These are phyloP conservation scores for Adelosebastes latens DNA, from an alignment of 2,797 vertebrate species.

Conservation along the genomic window DNA sequence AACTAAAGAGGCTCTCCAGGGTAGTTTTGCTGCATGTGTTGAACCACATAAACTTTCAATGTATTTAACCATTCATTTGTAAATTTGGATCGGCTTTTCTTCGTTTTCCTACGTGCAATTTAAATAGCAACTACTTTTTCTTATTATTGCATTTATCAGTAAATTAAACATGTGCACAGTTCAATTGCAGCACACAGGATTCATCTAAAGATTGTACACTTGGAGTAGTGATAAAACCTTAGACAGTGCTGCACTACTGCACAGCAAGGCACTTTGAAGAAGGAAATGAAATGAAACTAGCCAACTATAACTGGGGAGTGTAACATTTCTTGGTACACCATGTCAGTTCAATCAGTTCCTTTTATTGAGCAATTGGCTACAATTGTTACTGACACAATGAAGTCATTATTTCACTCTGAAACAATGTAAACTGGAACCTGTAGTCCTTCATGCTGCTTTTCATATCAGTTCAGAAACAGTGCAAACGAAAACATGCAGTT, in stretches of 20 bases:
- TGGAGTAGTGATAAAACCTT: background rate
- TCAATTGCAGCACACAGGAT: background rate
- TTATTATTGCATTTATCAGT: constrained; percentile 19
- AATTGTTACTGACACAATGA: constrained; percentile 5
- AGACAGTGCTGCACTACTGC: background rate
- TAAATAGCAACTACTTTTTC: constrained; percentile 8
- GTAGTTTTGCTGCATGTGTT: constrained; percentile 56
- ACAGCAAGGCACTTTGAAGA: background rate
- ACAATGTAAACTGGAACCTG: background rate
- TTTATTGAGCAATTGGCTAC: constrained; percentile 8
- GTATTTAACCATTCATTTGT: constrained; percentile 43
- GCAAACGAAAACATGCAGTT: background rate
- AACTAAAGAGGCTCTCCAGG: constrained; percentile 50
- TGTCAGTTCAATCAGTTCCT: background rate
- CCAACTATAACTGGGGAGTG: background rate
- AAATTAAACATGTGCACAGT: constrained; percentile 19
- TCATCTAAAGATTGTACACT: background rate
- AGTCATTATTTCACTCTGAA: constrained; percentile 16
- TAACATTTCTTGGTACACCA: background rate
- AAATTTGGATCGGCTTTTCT: constrained; percentile 25
- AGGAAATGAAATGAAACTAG: background rate
- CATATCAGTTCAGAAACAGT: background rate
- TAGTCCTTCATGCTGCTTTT: background rate
- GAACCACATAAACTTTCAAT: constrained; percentile 54
- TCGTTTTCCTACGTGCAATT: constrained; percentile 1